phyloP scores from a whole-genome alignment of 2,888 invertebrate genomes.

The Vannuccia rotundouncinata region DNA sequence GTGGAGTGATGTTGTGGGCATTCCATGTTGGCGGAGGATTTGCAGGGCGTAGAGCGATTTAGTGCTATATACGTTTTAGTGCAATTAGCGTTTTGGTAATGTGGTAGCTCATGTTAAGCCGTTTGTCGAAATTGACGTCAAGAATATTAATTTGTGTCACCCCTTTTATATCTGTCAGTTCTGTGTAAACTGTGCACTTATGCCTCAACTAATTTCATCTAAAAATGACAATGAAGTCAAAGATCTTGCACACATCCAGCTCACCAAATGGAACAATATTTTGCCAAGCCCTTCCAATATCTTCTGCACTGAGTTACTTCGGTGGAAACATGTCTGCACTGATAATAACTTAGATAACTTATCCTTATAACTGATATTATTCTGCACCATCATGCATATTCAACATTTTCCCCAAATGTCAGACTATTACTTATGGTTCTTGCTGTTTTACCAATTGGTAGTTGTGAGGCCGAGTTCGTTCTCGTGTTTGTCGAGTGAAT shows the following conservation, averaged over 20 bases:
- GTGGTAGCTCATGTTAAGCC: no score
- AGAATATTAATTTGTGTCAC: no score
- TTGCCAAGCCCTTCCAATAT: constrained; percentile 1
- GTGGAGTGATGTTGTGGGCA: no score
- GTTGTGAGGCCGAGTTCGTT: constrained; percentile 31
- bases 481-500: constrained; percentile 25
- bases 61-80: no score
- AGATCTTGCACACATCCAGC: background rate
- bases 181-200: background rate
- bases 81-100: no score
- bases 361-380: constrained; percentile 24
- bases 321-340: constrained; percentile 7
- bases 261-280: background rate
- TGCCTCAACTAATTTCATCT: background rate
- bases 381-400: constrained; percentile 13
- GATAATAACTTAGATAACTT: constrained; percentile 20
- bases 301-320: background rate
- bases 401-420: constrained; percentile 9
- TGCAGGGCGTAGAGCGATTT: no score
- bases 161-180: no score
- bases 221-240: background rate
- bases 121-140: no score
- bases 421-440: constrained; percentile 23
- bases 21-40: no score
- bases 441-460: constrained; percentile 30